A percentile compares a stretch with the other conserved stretches of the same genome.
Conservation (phyloP, 2,888 invertebrate genomes). For the Thalpophila matura region DNA sequence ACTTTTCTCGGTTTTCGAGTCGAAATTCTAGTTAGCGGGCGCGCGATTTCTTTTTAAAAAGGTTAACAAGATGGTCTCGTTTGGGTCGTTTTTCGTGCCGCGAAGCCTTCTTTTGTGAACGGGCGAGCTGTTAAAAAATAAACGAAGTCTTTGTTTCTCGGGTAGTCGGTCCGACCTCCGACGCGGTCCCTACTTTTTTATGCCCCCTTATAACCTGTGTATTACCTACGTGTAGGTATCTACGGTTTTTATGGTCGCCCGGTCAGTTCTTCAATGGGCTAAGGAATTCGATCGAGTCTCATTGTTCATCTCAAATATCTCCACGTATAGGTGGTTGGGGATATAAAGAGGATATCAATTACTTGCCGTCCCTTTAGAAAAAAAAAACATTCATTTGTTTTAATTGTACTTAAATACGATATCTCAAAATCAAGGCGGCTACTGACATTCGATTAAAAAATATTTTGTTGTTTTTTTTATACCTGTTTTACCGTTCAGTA, state of each 20-base stretch:
- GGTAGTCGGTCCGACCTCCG: constrained; percentile 90
- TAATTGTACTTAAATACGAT: constrained; percentile 69
- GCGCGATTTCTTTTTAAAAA: constrained; percentile 90
- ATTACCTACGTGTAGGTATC: constrained; percentile 91
- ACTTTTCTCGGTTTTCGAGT: constrained; percentile 89
- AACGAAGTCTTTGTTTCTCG: constrained; percentile 91
- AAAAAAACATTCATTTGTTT: constrained; percentile 68
- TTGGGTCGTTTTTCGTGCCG: constrained; percentile 89
- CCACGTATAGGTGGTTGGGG: constrained; percentile 72
- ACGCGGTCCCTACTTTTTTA: constrained; percentile 90
- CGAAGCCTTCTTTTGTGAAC: constrained; percentile 89
- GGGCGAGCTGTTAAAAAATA: constrained; percentile 91
- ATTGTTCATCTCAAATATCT: constrained; percentile 82
- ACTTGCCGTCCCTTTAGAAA: constrained; percentile 69
- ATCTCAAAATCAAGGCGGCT: constrained; percentile 64
- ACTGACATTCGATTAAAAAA: constrained; percentile 38
- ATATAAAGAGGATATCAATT: constrained; percentile 76
- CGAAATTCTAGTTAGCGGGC: constrained; percentile 90
- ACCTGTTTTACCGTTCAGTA: not conserved
- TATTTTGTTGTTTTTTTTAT: constrained; percentile 11
- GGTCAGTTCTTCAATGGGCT: constrained; percentile 90
- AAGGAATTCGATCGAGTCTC: constrained; percentile 90
- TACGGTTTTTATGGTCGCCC: constrained; percentile 89
- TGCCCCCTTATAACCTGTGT: constrained; percentile 90
- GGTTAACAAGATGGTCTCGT: constrained; percentile 90